phyloP scores from a whole-genome alignment of 2,113 vertebrate species.

The Zingel zingel region DNA sequence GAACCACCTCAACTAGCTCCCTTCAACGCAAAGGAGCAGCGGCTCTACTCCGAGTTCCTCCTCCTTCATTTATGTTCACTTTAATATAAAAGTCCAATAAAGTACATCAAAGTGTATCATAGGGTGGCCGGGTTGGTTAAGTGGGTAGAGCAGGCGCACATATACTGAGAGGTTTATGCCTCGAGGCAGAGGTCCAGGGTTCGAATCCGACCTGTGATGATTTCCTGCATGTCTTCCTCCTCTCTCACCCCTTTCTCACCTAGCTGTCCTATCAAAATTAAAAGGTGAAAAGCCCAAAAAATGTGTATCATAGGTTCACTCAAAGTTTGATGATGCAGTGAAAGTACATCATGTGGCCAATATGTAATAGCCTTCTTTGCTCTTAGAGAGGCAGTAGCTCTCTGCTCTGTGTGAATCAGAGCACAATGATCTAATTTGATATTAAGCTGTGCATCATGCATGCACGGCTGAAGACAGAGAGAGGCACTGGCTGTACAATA shows the following conservation, averaged over 20 bases:
- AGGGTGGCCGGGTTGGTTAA: too few relatives aligned
- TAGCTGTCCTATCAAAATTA: too few relatives aligned
- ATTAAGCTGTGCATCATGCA: constrained; percentile 56
- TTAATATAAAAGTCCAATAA: not conserved
- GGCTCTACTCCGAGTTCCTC: too few relatives aligned
- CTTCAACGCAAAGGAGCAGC: too few relatives aligned
- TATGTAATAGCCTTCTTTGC: constrained; percentile 6
- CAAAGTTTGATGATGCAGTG: not conserved
- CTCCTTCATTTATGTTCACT: not conserved
- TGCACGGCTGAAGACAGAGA: constrained; percentile 50
- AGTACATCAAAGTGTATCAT: not conserved
- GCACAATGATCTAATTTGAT: constrained; percentile 64
- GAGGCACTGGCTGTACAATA: constrained; percentile 28
- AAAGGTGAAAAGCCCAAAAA: too few relatives aligned
- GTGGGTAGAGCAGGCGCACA: too few relatives aligned
- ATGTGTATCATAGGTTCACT: not conserved
- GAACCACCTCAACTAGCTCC: too few relatives aligned
- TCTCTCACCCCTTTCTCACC: too few relatives aligned
- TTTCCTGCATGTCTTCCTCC: too few relatives aligned
- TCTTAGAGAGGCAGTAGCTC: not conserved
- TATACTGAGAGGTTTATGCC: too few relatives aligned
- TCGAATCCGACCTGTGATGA: too few relatives aligned
- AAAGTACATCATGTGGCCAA: constrained; percentile 1
- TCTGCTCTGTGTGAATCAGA: constrained; percentile 36
- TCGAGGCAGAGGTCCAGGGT: too few relatives aligned